Conservation (phyloP, 1,140 invertebrate species). For the Bombus polaris region DNA sequence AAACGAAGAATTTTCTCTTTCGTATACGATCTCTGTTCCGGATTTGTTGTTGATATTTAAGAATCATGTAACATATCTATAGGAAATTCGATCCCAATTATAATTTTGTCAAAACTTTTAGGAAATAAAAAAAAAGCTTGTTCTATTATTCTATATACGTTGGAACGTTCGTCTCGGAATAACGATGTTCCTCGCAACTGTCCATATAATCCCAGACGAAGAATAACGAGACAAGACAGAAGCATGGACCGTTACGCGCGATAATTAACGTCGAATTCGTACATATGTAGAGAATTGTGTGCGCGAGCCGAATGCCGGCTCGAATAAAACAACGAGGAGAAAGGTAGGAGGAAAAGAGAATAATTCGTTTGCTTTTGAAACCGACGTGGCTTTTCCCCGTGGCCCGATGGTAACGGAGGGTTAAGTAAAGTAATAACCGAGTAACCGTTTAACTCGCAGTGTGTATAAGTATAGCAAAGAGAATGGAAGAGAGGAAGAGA, state of each 20-base stretch:
- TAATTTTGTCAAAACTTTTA: too few species aligned
- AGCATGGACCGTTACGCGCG: not conserved
- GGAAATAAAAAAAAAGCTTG: too few species aligned
- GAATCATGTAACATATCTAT: too few species aligned
- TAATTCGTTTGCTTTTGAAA: constrained; percentile 61
- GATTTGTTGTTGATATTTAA: too few species aligned
- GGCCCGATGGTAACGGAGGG: constrained; percentile 29
- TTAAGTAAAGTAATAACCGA: constrained; percentile 54
- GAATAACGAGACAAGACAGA: not conserved
- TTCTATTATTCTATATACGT: too few species aligned
- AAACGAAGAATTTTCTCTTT: too few species aligned
- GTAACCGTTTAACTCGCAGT: constrained; percentile 39
- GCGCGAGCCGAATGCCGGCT: not conserved
- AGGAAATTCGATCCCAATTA: too few species aligned
- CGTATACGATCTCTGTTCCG: too few species aligned
- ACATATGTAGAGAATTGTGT: not conserved
- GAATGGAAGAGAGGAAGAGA: not conserved
- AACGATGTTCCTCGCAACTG: not conserved
- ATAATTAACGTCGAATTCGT: constrained; percentile 3
- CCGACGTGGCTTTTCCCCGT: constrained; percentile 33
- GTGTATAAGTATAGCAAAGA: not conserved
- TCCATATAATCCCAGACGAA: not conserved
- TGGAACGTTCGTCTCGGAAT: not conserved
- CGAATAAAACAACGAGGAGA: not conserved
- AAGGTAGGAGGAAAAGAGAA: not conserved